Evolutionary conservation across 1,140 invertebrate species (phyloP).

Genomic region (Cherax quadricarinatus): DNA sequence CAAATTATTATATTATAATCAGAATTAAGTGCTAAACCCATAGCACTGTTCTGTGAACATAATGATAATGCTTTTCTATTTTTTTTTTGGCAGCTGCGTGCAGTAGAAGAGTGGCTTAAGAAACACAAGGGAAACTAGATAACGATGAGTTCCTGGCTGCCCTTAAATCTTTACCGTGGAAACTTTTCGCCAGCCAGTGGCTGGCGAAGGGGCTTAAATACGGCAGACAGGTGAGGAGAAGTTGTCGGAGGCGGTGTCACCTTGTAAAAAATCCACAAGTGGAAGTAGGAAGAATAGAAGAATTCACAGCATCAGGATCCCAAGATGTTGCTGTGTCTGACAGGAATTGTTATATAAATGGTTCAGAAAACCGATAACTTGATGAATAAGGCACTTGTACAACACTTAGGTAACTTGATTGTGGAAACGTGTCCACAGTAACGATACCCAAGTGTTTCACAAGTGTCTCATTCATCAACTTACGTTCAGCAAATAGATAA

Average conservation of each 20-base stretch:
- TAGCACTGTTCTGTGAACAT: neutral
- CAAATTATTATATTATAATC: neutral
- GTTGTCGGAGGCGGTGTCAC: neutral
- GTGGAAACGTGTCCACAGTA: too few species aligned
- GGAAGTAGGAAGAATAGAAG: neutral
- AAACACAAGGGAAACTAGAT: slow-evolving; percentile 33
- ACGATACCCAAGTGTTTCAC: too few species aligned
- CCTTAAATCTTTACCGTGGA: too few species aligned
- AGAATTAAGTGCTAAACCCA: neutral
- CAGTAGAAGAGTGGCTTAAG: slow-evolving; percentile 40
- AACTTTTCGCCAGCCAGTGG: too few species aligned
- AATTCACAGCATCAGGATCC: neutral
- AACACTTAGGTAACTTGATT: too few species aligned
- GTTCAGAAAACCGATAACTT: too few species aligned
- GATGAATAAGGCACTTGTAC: too few species aligned
- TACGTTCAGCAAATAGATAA: too few species aligned
- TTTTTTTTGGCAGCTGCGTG: slow-evolving; percentile 21
- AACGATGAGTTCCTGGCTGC: neutral
- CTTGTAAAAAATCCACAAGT: neutral
- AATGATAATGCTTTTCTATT: neutral
- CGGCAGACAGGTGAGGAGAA: neutral
- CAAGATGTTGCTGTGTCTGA: neutral
- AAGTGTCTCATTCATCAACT: too few species aligned
- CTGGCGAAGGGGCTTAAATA: too few species aligned
- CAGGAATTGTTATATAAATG: too few species aligned